phyloP scores from a whole-genome alignment of 2,888 invertebrate genomes.

The Onthophagus sagittarius region DNA sequence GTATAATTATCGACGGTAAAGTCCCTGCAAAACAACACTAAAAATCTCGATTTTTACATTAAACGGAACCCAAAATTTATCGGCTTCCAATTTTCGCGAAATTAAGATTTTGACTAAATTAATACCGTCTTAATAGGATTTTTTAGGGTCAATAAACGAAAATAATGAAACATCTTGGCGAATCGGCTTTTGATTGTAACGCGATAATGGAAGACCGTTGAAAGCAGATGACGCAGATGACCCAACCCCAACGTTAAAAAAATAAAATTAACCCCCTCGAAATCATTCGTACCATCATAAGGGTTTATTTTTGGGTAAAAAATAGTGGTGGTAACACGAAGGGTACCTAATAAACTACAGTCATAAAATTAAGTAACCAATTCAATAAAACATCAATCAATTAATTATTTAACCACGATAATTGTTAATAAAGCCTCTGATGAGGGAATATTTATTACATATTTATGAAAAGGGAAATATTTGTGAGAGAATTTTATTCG shows the following conservation, averaged over 20 bases:
- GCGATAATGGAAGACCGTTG: background rate
- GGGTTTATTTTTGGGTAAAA: background rate
- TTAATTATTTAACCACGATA: background rate
- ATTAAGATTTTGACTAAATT: background rate
- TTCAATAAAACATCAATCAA: background rate
- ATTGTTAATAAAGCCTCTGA: background rate
- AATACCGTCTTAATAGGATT: too few species aligned
- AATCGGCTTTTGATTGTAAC: background rate
- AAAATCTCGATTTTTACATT: background rate
- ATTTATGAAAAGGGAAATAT: background rate
- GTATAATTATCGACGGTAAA: background rate
- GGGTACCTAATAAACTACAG: background rate
- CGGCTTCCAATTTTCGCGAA: background rate
- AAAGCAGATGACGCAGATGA: background rate
- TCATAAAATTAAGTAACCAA: background rate
- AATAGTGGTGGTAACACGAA: background rate
- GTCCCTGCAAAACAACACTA: background rate
- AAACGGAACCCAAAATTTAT: background rate
- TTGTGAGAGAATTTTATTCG: background rate
- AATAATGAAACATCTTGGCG: background rate
- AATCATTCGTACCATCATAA: background rate
- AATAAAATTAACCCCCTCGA: background rate
- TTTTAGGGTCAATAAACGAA: background rate
- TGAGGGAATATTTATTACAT: background rate
- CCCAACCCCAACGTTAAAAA: background rate